Base-by-base conservation (phyloP, 1,140 invertebrate species). In the Theocolax elegans region DNA sequence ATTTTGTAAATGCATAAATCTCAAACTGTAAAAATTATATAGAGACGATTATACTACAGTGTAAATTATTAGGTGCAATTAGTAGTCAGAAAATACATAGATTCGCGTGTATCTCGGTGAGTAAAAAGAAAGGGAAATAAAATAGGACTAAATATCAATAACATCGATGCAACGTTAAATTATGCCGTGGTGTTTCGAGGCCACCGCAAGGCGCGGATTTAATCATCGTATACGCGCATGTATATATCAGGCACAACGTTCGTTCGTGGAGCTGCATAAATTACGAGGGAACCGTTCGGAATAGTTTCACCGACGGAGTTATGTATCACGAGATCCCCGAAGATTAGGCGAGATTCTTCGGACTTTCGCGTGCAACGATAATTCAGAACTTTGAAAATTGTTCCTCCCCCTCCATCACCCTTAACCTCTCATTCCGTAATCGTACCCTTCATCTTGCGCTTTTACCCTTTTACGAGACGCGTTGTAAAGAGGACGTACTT, bases 331-430 rank as follows among this genome's bases (percentile, higher is more conserved):
- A 70, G 67, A 70, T 70, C 67, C 51, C 42, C 67, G 60, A 70
- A 70, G 67, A 70, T 70, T 70, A 70, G 59, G 60, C 51, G 67
- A 64, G 60, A 70, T 70, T 70, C 67, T 70, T 70, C 60, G 60
- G 49, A 70, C 67, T 70, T 64, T 70, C 49, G 67, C 67, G 51
- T 58, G 59, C 59, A 70, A 70, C 60, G 67, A 70, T 70, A 70
- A 70, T 70, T 70, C 51, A 70, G 49, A 70, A 70, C 38, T 70
- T 70, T 70, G 67, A 69, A 69, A 69, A 62, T 69, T 69, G 48
- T 69, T 63, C 48, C 38, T 17, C 40, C 19, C 23, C 19, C 48
- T 49, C 19, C n/a, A 7, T 23, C 48, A 21, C 19, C 13, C 4
- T 10, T 49, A n/a, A 8, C 31, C 31, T 35, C 10, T 6, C 10